Evolutionary conservation across 2,797 vertebrate genomes (phyloP), one percentile per base, ranked within the genome.

Genomic region (Neosalanx taihuensis): DNA sequence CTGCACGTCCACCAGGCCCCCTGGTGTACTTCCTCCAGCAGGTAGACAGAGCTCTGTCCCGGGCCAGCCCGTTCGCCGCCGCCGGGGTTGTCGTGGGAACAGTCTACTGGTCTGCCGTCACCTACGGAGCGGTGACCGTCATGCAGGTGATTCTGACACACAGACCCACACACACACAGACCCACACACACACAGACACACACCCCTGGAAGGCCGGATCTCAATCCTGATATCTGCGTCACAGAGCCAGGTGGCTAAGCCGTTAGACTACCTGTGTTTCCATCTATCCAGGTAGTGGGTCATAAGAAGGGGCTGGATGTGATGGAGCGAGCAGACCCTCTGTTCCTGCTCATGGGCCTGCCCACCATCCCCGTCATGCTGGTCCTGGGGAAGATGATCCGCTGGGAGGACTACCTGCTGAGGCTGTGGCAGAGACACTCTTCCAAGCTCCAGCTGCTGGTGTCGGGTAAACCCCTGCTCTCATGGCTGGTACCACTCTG

Each of bases 91-190:
- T 93, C 64, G 86, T 91, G 1, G 92, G 93, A 4, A 91, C 91
- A 0, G 85, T 89, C 0, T 94, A 94, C 83, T 94, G 93, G 93
- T 94, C 92, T 0, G 92, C 93, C 0, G 91, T 94, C 68, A 94
- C 93, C 0, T 94, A 94, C 4, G 93, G 93, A 41, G 93, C 93
- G 0, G 91, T 94, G 83, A 93, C 93, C 0, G 93, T 94, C 72
- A 92, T 94, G 92, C 93, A 93, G 93, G 92, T 94, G 60, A 41
- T 1, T 12, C 3, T n/a, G n/a, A 4, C 4, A 1, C 5, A 3
- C 51, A 53, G 2, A 1, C 5, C 2, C 51, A 53, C 46, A 49
- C 18, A 2, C 9, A 1, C 46, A 3, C 46, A 49, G 3, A 10
- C 3, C 17, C 49, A 17, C 49, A 17, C 35, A 6, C 35, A 6